A percentile compares a stretch with the other conserved stretches of the same genome.
phyloP scores from a whole-genome alignment of 1,140 invertebrate species.

The Cyphomyrmex costatus region DNA sequence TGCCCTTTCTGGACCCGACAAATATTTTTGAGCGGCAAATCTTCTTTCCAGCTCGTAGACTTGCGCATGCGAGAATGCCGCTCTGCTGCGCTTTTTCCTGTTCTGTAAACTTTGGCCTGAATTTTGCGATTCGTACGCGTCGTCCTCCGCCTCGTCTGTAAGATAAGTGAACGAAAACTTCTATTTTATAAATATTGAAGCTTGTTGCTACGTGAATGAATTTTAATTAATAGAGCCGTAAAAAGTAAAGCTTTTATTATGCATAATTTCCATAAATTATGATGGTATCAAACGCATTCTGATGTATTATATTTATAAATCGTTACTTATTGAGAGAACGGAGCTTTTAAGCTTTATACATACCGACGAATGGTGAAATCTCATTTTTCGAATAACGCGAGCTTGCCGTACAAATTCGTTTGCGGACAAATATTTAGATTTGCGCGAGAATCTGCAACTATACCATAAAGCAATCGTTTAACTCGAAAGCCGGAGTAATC shows the following conservation, averaged over 20 bases:
- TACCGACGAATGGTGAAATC: not conserved
- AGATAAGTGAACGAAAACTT: constrained; percentile 61
- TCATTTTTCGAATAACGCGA: constrained; percentile 47
- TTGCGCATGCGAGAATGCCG: constrained; percentile 98
- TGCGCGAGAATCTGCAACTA: constrained; percentile 71
- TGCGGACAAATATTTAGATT: constrained; percentile 65
- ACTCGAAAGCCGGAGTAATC: constrained; percentile 53
- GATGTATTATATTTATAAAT: not conserved
- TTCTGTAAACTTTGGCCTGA: constrained; percentile 83
- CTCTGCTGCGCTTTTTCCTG: constrained; percentile 97
- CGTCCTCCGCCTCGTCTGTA: constrained; percentile 85
- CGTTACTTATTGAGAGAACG: not conserved
- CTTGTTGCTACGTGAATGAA: not conserved
- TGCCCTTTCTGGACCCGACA: constrained; percentile 97
- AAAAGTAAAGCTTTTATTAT: not conserved
- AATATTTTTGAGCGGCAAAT: constrained; percentile 97
- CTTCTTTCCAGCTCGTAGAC: constrained; percentile 97
- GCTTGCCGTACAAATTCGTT: constrained; percentile 42
- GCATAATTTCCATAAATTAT: not conserved
- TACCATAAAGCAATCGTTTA: constrained; percentile 72
- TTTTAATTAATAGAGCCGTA: not conserved
- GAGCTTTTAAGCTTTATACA: not conserved
- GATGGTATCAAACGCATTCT: not conserved
- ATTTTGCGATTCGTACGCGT: constrained; percentile 83
- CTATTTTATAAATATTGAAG: not conserved